Evolutionary conservation across 2,113 vertebrate species (phyloP).

Genomic region (Rhabdornis inornatus): DNA sequence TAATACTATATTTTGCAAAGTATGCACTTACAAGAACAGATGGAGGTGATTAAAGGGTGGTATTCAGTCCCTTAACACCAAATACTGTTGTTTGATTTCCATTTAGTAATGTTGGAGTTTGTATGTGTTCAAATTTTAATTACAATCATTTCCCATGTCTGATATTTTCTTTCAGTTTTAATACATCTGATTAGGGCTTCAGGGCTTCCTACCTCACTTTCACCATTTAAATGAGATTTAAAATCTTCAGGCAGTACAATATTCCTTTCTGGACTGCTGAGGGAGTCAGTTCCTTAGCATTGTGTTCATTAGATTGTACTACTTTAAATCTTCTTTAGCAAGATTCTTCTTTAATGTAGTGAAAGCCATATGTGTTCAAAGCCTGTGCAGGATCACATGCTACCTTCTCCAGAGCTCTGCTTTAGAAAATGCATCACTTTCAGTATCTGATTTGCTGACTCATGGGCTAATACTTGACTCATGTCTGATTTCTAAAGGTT

Average conservation of each 20-base stretch:
- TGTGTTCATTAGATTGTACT: background rate
- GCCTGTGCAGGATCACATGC: background rate
- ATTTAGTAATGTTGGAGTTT: background rate
- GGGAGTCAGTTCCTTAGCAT: background rate
- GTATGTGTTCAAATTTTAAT: slow-evolving; percentile 46
- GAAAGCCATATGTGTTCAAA: background rate
- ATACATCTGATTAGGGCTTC: slow-evolving; percentile 14
- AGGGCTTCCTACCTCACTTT: background rate
- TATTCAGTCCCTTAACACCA: background rate
- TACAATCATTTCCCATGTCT: slow-evolving; percentile 29
- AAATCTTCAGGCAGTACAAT: background rate
- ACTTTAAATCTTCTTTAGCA: background rate
- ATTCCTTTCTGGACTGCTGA: background rate
- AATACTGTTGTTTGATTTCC: slow-evolving; percentile 5
- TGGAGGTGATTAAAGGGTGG: background rate
- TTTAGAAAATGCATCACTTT: background rate
- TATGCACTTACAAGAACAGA: background rate
- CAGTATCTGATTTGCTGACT: background rate
- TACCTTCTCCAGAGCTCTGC: background rate
- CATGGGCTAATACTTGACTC: background rate
- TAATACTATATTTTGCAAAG: background rate
- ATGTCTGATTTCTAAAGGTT: background rate
- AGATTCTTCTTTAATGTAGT: background rate
- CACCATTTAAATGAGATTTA: background rate
- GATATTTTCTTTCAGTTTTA: slow-evolving; percentile 54